Base-by-base conservation (phyloP, 1,140 invertebrate species). In the Pectinophora gossypiella region DNA sequence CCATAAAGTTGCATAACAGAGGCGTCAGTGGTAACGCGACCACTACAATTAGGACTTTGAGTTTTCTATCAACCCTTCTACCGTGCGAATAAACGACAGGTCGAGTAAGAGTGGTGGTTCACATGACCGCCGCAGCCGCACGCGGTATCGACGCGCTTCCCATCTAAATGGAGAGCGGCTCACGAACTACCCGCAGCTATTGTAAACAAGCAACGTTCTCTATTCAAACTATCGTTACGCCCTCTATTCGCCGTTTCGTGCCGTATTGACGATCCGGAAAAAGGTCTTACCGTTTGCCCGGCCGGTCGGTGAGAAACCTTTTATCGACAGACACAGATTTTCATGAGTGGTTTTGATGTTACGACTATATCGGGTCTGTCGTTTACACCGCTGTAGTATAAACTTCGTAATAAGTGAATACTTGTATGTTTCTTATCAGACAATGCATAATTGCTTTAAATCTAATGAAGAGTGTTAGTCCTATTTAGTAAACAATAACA, bases 191-290 rank as follows among this genome's bases (percentile, higher is more conserved):
- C 66, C 66, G 65, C 68, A 73, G 72, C 70, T 68, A 78, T 78
- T 72, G 70, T 76, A 78, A 76, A 74, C 68, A 78, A 74, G 71
- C 68, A 65, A 59, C 61, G 63, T 74, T 70, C 68, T 67, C 61
- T 76, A 76, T 76, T 78, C 71, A 78, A 76, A 76, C 64, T 76
- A 73, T 77, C 63, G 68, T 75, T 54, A 77, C 70, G 70, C 72
- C 62, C 66, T 75, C 59, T 67, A 67, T 65, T 32, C 61, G 62
- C 59, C 57, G 58, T 66, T 78, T 57, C 55, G 57, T 63, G 61
- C 64, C 61, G 63, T 68, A 73, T 72, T 72, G 68, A 74, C 66
- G 66, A 66, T 58, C 61, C 58, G 49, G 64, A 57, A 61, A 75
- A 78, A 60, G 66, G 65, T 67, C 56, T 72, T 56, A 53, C 56